phyloP scores from a whole-genome alignment of 1,140 invertebrate species.

The Drosophila busckii region DNA sequence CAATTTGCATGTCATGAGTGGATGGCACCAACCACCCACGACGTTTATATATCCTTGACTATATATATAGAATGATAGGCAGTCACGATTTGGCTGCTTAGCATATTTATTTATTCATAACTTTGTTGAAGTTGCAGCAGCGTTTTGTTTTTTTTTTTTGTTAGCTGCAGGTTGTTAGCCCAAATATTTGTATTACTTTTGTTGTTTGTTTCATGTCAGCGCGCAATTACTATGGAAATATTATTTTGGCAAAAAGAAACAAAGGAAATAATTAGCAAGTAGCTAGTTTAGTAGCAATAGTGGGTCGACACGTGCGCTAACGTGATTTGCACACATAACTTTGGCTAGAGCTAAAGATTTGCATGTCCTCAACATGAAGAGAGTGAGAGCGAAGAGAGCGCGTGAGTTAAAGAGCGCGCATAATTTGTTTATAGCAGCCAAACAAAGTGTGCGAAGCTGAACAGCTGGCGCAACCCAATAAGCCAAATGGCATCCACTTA shows the following conservation, averaged over 20 bases:
- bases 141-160: constrained; percentile 38
- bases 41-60: constrained; percentile 52
- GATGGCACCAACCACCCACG: background rate
- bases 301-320: constrained; percentile 43
- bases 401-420: background rate
- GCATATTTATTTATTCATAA: constrained; percentile 75
- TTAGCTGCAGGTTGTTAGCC: constrained; percentile 26
- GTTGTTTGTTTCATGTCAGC: constrained; percentile 61
- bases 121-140: too few species aligned
- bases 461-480: constrained; percentile 7
- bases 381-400: background rate
- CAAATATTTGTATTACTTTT: constrained; percentile 27
- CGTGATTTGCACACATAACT: constrained; percentile 69
- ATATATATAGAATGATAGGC: constrained; percentile 48
- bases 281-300: constrained; percentile 39
- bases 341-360: constrained; percentile 45
- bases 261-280: constrained; percentile 17
- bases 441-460: constrained; percentile 41
- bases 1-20: constrained; percentile 69
- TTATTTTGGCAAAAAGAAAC: constrained; percentile 26
- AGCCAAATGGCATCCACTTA: constrained; percentile 36
- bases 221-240: constrained; percentile 58
- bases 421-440: constrained; percentile 59
- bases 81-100: constrained; percentile 72
- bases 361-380: constrained; percentile 52